These are phyloP conservation scores for Hypena proboscidalis DNA, from an alignment of 2,888 invertebrate species.

Conservation along the genomic window DNA sequence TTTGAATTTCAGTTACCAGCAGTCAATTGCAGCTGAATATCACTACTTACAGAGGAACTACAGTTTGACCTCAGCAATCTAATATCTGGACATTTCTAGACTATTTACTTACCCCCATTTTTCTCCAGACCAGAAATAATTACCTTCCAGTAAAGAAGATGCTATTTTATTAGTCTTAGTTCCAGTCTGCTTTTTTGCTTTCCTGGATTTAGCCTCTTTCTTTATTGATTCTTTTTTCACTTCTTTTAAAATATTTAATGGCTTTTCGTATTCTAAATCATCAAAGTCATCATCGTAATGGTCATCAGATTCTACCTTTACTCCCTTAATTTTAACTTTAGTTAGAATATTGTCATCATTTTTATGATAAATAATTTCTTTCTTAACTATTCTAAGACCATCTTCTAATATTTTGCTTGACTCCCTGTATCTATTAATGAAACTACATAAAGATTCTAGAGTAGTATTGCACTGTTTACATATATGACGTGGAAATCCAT, in stretches of 20 bases:
- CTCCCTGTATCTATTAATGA: constrained; percentile 66
- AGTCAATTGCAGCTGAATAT: too few relatives aligned
- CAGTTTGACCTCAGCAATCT: too few relatives aligned
- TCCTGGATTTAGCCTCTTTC: constrained; percentile 25
- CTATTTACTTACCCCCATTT: constrained; percentile 82
- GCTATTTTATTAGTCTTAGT: constrained; percentile 62
- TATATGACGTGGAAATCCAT: constrained; percentile 69
- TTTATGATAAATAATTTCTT: constrained; percentile 44
- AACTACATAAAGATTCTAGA: constrained; percentile 57
- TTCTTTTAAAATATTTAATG: constrained; percentile 34
- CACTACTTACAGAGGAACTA: too few relatives aligned
- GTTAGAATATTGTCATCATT: constrained; percentile 28
- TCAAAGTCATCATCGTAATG: constrained; percentile 40
- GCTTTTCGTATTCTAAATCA: constrained; percentile 46
- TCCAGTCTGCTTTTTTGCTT: constrained; percentile 27
- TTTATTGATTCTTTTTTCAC: constrained; percentile 37
- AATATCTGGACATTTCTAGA: too few relatives aligned
- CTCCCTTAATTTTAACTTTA: constrained; percentile 42
- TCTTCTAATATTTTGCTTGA: constrained; percentile 59
- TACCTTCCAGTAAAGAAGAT: constrained; percentile 72
- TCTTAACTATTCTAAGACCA: constrained; percentile 55
- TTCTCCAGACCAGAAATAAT: constrained; percentile 71
- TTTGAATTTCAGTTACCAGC: too few relatives aligned
- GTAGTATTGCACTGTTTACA: constrained; percentile 63
- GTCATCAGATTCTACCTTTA: constrained; percentile 53